Conservation (phyloP, 2,888 invertebrate genomes). For the Allygus modestus region DNA sequence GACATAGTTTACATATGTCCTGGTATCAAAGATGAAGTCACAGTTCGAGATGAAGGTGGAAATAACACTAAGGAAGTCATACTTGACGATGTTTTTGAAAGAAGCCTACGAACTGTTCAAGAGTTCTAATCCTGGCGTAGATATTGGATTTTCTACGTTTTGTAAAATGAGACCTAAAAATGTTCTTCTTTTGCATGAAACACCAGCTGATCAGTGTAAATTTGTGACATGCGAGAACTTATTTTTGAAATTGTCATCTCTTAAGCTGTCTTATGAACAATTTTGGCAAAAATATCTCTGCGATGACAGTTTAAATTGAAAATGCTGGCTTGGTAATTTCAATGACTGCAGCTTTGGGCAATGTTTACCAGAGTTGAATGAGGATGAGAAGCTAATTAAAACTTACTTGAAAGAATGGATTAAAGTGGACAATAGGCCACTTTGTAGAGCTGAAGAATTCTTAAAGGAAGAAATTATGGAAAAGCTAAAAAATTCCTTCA, state of each 20-base stretch:
- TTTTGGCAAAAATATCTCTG: constrained; percentile 23
- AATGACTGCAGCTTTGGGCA: not conserved
- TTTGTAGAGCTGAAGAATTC: no score
- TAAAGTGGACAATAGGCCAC: constrained; percentile 16
- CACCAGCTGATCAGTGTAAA: constrained; percentile 30
- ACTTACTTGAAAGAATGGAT: constrained; percentile 23
- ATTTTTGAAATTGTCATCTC: constrained; percentile 24
- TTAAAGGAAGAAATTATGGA: not conserved
- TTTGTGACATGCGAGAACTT: constrained; percentile 35
- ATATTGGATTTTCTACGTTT: constrained; percentile 45
- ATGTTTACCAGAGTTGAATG: not conserved
- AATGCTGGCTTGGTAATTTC: not conserved
- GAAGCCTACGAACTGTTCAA: constrained; percentile 40
- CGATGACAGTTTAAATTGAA: constrained; percentile 11
- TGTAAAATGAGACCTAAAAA: constrained; percentile 44
- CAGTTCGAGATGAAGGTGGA: not conserved
- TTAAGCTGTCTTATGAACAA: constrained; percentile 8
- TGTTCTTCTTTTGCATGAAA: constrained; percentile 34
- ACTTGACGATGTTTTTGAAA: constrained; percentile 38
- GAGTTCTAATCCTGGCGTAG: not conserved
- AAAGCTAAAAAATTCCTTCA: not conserved
- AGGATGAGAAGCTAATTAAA: constrained; percentile 23
- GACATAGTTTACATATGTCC: constrained; percentile 14
- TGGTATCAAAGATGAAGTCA: constrained; percentile 14
- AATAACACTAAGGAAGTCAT: not conserved